A percentile compares a stretch with the other conserved stretches of the same genome.
phyloP scores from a whole-genome alignment of 2,797 vertebrate species.

The Manis pentadactyla region DNA sequence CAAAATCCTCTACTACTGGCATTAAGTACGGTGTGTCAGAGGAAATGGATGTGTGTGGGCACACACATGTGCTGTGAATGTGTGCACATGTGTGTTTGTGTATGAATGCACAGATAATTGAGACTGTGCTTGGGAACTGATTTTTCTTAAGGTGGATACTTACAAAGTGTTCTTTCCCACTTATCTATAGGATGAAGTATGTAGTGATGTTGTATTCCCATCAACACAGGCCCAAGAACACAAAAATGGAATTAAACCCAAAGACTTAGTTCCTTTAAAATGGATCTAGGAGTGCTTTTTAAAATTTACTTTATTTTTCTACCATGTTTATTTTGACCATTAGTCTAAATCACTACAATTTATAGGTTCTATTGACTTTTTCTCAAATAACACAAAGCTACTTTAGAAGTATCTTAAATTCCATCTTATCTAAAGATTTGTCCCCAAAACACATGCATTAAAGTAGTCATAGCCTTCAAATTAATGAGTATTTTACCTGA shows the following conservation, averaged over 20 bases:
- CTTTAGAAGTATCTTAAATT: neutral
- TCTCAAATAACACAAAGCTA: slow-evolving; percentile 15
- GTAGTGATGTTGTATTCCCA: neutral
- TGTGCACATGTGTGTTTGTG: neutral
- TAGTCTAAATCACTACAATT: slow-evolving; percentile 19
- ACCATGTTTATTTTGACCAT: neutral
- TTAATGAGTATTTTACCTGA: neutral
- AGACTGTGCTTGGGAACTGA: neutral
- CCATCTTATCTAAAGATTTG: slow-evolving; percentile 5
- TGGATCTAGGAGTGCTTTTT: neutral
- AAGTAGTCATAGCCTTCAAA: neutral
- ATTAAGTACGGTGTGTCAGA: neutral
- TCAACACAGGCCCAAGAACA: neutral
- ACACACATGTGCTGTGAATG: neutral
- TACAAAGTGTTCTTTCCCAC: neutral
- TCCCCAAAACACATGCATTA: neutral
- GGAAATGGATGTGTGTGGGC: neutral
- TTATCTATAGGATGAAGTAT: neutral
- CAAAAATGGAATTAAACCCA: slow-evolving; percentile 19
- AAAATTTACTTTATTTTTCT: slow-evolving; percentile 42
- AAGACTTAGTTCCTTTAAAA: neutral
- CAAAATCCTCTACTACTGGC: neutral
- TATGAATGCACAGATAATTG: neutral
- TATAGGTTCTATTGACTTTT: slow-evolving; percentile 11
- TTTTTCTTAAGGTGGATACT: neutral